phyloP scores from a whole-genome alignment of 2,797 vertebrate species.

The Ateles fusciceps region DNA sequence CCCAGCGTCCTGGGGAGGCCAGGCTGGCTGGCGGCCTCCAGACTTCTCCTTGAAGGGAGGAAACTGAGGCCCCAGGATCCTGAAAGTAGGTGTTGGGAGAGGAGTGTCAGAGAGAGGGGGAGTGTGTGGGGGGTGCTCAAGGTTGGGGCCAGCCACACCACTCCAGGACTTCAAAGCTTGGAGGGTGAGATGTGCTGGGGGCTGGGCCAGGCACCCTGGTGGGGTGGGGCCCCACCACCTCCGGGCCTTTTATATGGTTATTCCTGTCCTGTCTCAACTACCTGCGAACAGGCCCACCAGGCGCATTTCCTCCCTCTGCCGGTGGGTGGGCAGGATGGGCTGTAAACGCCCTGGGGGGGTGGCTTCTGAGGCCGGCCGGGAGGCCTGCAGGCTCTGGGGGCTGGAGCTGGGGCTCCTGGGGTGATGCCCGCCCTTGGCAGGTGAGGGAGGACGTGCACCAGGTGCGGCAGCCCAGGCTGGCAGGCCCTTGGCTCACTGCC shows the following conservation, averaged over 20 bases:
- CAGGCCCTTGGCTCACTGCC: background rate
- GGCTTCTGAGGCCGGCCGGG: constrained; percentile 28
- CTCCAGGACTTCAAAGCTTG: constrained; percentile 71
- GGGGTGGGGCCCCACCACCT: constrained; percentile 53
- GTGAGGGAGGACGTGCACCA: background rate
- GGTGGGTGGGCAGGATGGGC: constrained; percentile 27
- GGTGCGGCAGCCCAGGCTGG: background rate
- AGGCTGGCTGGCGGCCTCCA: background rate
- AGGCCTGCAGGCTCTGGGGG: background rate
- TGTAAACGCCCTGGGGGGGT: constrained; percentile 64
- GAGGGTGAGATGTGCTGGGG: constrained; percentile 70
- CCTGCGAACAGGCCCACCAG: constrained; percentile 70
- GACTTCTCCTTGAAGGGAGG: background rate
- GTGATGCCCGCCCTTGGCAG: background rate
- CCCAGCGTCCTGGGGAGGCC: background rate
- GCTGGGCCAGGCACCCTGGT: constrained; percentile 7
- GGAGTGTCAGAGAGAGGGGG: background rate
- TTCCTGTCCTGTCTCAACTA: constrained; percentile 77
- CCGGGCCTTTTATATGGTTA: constrained; percentile 79
- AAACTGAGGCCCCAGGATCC: constrained; percentile 27
- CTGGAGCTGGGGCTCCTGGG: background rate
- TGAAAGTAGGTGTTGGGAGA: constrained; percentile 30
- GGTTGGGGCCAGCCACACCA: constrained; percentile 37
- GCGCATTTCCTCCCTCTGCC: constrained; percentile 73
- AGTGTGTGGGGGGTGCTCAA: background rate